A percentile compares a stretch with the other conserved stretches of the same genome.
phyloP scores from a whole-genome alignment of 2,888 invertebrate species.

The Brenthis ino region DNA sequence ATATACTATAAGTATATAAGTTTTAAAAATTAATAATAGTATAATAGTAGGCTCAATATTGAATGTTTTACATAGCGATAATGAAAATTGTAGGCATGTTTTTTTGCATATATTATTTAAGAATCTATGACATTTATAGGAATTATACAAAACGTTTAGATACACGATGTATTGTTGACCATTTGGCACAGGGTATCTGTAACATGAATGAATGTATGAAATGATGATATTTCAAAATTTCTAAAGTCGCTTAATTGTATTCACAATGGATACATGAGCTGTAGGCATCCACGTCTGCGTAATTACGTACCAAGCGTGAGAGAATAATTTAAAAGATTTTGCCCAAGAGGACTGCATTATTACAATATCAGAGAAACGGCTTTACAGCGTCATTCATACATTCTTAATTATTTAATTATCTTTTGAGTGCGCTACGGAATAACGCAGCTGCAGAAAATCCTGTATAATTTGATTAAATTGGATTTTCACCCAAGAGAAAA shows the following conservation, averaged over 20 bases:
- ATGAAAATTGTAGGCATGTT: too few relatives aligned
- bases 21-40: too few relatives aligned
- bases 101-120: too few relatives aligned
- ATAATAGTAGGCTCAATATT: too few relatives aligned
- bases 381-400: conserved; percentile 79
- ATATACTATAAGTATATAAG: too few relatives aligned
- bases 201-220: conserved; percentile 6
- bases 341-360: conserved; percentile 79
- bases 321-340: conserved; percentile 79
- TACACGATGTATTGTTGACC: too few relatives aligned
- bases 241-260: conserved; percentile 48
- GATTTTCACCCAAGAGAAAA: conserved; percentile 58
- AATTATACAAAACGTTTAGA: too few relatives aligned
- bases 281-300: conserved; percentile 61
- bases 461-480: conserved; percentile 70
- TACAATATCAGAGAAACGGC: conserved; percentile 77
- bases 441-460: conserved; percentile 68
- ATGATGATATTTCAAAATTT: conserved; percentile 44
- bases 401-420: conserved; percentile 82
- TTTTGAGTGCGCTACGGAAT: conserved; percentile 66
- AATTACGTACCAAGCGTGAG: conserved; percentile 69
- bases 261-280: conserved; percentile 57
- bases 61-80: too few relatives aligned
- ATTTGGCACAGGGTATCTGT: not conserved
- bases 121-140: too few relatives aligned